phyloP scores from a whole-genome alignment of 2,113 vertebrate genomes.

The Erythrocercus mccallii region DNA sequence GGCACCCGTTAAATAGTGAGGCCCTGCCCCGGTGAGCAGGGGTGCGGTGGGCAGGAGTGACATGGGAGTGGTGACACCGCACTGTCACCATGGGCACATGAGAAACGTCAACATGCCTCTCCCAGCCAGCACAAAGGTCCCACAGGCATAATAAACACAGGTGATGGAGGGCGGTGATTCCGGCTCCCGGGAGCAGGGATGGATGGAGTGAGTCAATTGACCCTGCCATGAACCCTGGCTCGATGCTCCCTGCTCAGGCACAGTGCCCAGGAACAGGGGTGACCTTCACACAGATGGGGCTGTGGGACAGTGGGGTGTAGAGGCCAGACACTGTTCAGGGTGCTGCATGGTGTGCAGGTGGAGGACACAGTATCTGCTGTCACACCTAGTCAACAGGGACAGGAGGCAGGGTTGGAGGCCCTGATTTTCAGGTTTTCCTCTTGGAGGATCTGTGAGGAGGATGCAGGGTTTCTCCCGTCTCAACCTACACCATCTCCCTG shows the following conservation, averaged over 20 bases:
- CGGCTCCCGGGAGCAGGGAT: neutral
- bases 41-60: neutral
- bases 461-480: neutral
- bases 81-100: neutral
- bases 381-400: fast-evolving
- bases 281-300: neutral
- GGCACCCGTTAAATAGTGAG: neutral
- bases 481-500: neutral
- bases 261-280: too few species aligned
- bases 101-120: neutral
- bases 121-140: neutral
- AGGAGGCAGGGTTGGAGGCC: neutral
- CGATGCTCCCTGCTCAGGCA: neutral
- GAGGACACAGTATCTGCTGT: neutral
- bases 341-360: fast-evolving
- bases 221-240: neutral
- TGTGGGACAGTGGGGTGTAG: fast-evolving
- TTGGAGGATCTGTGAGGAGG: fast-evolving
- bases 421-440: neutral
- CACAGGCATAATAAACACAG: neutral
- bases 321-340: neutral
- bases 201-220: neutral
- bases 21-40: neutral
- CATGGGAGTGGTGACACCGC: fast-evolving
- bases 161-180: neutral